A percentile compares a stretch with the other conserved stretches of the same genome.
Evolutionary conservation across 2,797 vertebrate species (phyloP).

Genomic region (Brotogeris chrysoptera): DNA sequence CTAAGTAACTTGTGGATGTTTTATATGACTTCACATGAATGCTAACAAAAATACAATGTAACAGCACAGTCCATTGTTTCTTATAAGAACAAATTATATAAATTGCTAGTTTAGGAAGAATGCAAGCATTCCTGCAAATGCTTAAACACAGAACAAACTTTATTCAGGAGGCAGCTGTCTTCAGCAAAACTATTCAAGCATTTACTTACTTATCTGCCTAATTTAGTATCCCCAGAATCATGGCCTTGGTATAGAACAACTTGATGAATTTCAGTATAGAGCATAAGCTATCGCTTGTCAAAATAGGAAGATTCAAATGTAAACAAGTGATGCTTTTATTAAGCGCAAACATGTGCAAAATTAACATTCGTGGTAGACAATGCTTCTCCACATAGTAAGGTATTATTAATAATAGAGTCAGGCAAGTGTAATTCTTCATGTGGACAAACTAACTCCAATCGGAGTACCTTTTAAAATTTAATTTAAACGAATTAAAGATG

Average conservation of each 20-base stretch:
- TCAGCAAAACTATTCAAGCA: not conserved
- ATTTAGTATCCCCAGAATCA: not conserved
- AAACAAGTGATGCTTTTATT: not conserved
- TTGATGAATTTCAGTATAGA: not conserved
- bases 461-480: not conserved
- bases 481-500: not conserved
- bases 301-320: conserved; percentile 1
- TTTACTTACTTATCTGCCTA: not conserved
- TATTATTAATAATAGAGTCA: not conserved
- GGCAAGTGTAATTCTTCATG: not conserved
- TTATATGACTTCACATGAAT: not conserved
- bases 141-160: not conserved
- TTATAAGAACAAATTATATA: not conserved
- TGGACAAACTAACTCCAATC: not conserved
- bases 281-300: not conserved
- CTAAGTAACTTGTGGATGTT: not conserved
- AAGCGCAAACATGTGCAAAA: not conserved
- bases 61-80: not conserved
- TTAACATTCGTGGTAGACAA: not conserved
- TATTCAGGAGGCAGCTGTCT: not conserved
- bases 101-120: not conserved
- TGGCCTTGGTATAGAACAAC: not conserved
- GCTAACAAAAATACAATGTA: not conserved
- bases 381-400: not conserved
- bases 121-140: not conserved